Conservation (phyloP, 2,888 invertebrate species). For the Macroteleia sp. region DNA sequence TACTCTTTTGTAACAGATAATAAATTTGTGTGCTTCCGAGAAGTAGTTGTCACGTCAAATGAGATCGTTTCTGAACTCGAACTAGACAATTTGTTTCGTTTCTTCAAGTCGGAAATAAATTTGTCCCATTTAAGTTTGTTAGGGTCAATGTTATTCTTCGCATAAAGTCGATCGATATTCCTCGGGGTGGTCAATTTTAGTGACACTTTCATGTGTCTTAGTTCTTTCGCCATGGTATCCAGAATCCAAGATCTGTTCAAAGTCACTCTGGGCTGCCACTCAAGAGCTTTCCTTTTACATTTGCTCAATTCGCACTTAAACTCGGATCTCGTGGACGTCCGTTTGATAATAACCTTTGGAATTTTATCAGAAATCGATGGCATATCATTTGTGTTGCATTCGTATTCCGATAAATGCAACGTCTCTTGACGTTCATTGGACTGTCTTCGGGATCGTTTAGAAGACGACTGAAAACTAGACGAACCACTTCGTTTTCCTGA, state of each 20-base stretch:
- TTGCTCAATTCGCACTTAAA: conserved; percentile 82
- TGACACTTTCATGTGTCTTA: conserved; percentile 73
- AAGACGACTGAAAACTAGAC: conserved; percentile 46
- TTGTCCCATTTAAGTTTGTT: conserved; percentile 63
- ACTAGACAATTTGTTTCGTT: conserved; percentile 66
- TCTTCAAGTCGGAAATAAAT: conserved; percentile 68
- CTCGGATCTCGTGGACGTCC: conserved; percentile 79
- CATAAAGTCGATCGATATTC: conserved; percentile 33
- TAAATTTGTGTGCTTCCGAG: conserved; percentile 37
- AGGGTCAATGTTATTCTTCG: conserved; percentile 41
- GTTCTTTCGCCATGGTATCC: conserved; percentile 79
- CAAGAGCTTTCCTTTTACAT: conserved; percentile 70
- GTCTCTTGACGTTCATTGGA: conserved; percentile 32
- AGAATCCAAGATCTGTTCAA: conserved; percentile 76
- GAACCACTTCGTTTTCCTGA: conserved; percentile 49
- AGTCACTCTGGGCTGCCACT: conserved; percentile 81
- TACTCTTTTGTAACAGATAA: conserved; percentile 18
- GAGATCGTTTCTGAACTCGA: conserved; percentile 69
- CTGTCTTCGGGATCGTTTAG: conserved; percentile 51
- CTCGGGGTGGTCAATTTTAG: conserved; percentile 64
- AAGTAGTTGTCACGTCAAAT: conserved; percentile 33
- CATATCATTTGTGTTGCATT: conserved; percentile 46
- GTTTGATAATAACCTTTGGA: conserved; percentile 82
- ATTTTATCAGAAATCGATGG: conserved; percentile 73
- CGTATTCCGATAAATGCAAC: conserved; percentile 32